phyloP scores from a whole-genome alignment of 2,888 invertebrate species.

The Hirtodrosophila cameraria region DNA sequence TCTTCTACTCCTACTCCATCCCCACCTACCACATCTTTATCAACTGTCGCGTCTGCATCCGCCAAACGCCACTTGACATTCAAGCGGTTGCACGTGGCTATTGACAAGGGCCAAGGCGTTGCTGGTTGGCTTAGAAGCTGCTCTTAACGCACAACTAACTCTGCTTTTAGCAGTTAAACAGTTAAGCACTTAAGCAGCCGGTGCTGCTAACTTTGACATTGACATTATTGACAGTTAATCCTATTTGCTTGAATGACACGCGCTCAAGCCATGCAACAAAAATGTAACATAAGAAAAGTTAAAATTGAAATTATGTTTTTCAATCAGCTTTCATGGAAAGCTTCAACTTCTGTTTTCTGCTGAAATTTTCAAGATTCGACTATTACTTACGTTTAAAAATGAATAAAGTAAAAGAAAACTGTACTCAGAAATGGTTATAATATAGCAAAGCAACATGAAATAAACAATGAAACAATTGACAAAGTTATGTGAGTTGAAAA shows the following conservation, averaged over 20 bases:
- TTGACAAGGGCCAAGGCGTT: constrained; percentile 21
- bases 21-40: neutral
- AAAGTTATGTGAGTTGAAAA: no score
- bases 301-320: neutral
- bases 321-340: no score
- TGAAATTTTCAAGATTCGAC: neutral
- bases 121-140: neutral
- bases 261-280: constrained; percentile 12
- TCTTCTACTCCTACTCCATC: neutral
- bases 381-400: no score
- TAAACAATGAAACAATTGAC: no score
- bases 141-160: constrained; percentile 31
- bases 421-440: no score
- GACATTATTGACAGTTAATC: constrained; percentile 47
- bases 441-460: no score
- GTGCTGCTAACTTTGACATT: constrained; percentile 52
- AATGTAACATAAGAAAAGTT: neutral
- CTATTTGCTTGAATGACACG: constrained; percentile 40
- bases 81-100: constrained; percentile 57
- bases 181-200: constrained; percentile 44
- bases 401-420: no score
- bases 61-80: constrained; percentile 63
- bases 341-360: no score
- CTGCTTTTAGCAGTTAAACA: constrained; percentile 12
- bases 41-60: constrained; percentile 50